Evolutionary conservation across 1,140 invertebrate species (phyloP).

Genomic region (Drosophila leontia): DNA sequence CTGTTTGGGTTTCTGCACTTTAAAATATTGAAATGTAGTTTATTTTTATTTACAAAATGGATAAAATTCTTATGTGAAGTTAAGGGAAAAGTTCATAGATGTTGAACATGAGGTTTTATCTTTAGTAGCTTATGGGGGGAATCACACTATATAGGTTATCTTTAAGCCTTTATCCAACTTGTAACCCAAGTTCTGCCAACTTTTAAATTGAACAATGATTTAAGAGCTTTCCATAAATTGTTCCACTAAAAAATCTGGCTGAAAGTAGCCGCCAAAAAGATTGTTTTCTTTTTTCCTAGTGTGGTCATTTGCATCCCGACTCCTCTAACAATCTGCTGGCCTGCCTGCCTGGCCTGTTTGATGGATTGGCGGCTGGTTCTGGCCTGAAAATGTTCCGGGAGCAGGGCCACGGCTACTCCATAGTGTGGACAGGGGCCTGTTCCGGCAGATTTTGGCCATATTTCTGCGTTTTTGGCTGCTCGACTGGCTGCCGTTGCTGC

Average conservation of each 20-base stretch:
- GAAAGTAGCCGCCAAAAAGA: conserved; percentile 8
- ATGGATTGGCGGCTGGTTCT: conserved; percentile 71
- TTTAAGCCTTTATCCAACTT: neutral
- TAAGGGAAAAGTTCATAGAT: neutral
- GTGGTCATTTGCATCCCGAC: conserved; percentile 61
- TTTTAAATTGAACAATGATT: conserved; percentile 25
- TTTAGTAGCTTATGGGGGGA: too few relatives aligned
- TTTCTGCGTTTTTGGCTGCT: conserved; percentile 59
- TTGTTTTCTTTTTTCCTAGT: conserved; percentile 33
- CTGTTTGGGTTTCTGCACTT: conserved; percentile 16
- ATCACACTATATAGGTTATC: neutral
- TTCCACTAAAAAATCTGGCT: neutral
- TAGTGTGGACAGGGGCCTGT: conserved; percentile 26
- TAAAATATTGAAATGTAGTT: conserved; percentile 27
- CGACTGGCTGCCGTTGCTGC: conserved; percentile 24
- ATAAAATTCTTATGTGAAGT: neutral
- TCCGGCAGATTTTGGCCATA: conserved; percentile 47
- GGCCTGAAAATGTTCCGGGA: conserved; percentile 27
- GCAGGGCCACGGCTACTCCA: neutral
- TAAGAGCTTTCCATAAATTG: conserved; percentile 7
- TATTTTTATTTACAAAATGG: neutral
- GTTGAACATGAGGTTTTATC: neutral
- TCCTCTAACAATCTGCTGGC: conserved; percentile 71
- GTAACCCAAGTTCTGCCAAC: neutral
- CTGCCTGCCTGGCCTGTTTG: conserved; percentile 44